Percentiles rank a stretch among this genome's conserved stretches.
Conservation (phyloP, 2,888 invertebrate genomes). For the Empis livida region DNA sequence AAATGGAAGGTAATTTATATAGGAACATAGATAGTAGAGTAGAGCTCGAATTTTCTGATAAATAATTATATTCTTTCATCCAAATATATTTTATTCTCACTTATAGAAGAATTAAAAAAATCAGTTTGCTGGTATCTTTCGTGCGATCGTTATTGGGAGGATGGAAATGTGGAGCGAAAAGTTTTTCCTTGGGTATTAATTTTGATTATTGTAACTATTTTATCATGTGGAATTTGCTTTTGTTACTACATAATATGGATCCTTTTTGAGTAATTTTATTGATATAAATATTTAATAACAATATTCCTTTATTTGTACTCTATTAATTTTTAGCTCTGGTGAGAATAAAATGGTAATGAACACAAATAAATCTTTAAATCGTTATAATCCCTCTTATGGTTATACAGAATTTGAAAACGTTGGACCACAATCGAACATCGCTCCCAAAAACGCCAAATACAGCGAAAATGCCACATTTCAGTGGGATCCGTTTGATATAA, state of each 20-base stretch:
- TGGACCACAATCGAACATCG: neutral
- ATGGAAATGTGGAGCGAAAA: constrained; percentile 57
- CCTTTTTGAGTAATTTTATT: constrained; percentile 85
- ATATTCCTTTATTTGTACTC: no score
- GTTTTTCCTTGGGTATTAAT: constrained; percentile 70
- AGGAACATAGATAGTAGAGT: no score
- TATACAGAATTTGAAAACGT: no score
- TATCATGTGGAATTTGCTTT: constrained; percentile 71
- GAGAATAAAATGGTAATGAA: no score
- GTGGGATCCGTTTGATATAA: constrained; percentile 29
- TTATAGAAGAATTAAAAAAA: constrained; percentile 78
- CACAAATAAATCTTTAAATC: no score
- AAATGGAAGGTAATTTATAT: constrained; percentile 58
- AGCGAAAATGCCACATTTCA: constrained; percentile 7
- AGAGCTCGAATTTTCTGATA: neutral
- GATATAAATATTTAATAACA: no score
- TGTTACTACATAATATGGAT: constrained; percentile 91
- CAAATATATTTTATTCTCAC: no score
- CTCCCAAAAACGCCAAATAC: constrained; percentile 11
- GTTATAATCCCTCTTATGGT: neutral
- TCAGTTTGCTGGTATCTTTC: constrained; percentile 86
- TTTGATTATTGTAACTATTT: constrained; percentile 64
- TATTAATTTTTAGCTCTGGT: neutral
- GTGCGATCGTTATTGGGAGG: constrained; percentile 87
- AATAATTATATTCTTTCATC: no score